Conservation (phyloP, 2,113 vertebrate genomes). For the Carassius gibelio region DNA sequence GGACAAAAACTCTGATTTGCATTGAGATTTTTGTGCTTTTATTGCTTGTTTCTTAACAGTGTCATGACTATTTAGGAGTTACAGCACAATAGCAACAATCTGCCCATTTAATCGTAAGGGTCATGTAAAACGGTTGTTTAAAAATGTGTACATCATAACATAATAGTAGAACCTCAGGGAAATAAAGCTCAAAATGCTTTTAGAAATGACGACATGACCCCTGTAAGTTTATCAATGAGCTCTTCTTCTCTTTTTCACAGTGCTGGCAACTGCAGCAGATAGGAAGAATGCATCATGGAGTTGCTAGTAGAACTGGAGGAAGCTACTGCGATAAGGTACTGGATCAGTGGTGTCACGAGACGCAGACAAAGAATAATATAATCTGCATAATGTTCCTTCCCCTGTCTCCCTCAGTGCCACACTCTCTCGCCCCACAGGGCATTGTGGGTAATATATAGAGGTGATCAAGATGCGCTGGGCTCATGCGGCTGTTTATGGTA, state of each 20-base stretch:
- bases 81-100: no score
- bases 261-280: conserved; percentile 56
- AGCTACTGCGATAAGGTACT: conserved; percentile 59
- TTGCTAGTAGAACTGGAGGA: conserved; percentile 57
- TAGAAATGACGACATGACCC: background rate
- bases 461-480: conserved; percentile 53
- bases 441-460: conserved; percentile 60
- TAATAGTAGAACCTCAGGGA: background rate
- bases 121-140: background rate
- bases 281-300: conserved; percentile 69
- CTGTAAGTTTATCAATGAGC: background rate
- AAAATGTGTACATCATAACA: no score
- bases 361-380: conserved; percentile 70
- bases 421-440: conserved; percentile 41
- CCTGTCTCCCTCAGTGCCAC: conserved; percentile 19
- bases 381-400: conserved; percentile 59
- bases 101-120: background rate
- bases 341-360: conserved; percentile 65
- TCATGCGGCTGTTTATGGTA: conserved; percentile 65
- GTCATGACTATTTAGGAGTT: no score
- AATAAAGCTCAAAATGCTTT: no score
- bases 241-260: background rate
- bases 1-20: no score
- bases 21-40: no score
- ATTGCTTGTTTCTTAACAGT: no score